Conservation (phyloP, 2,797 vertebrate genomes). For the Rhinophrynus dorsalis region DNA sequence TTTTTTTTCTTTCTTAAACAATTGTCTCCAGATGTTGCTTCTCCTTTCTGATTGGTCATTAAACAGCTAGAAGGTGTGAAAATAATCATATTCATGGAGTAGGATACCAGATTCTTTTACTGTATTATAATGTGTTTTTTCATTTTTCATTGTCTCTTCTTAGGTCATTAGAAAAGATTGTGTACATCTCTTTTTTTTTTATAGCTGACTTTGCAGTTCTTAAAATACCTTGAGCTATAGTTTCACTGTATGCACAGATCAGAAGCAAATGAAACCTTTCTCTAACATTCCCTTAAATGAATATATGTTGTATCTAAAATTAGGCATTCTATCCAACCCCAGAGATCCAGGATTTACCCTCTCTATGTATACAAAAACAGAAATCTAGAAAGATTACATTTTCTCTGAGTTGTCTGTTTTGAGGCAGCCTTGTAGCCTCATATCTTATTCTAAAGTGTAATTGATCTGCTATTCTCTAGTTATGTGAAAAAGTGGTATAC, state of each 20-base stretch:
- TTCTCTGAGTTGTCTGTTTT: slow-evolving; percentile 44
- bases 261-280: slow-evolving; percentile 43
- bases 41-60: too few relatives aligned
- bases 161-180: too few relatives aligned
- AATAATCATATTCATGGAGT: too few relatives aligned
- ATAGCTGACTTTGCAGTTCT: too few relatives aligned
- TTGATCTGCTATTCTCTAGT: slow-evolving; percentile 46
- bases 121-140: too few relatives aligned
- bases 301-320: slow-evolving; percentile 61
- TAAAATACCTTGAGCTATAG: slow-evolving; percentile 31
- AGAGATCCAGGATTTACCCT: slow-evolving; percentile 46
- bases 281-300: slow-evolving; percentile 53
- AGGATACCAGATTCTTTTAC: too few relatives aligned
- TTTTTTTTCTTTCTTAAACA: too few relatives aligned
- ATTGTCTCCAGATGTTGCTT: too few relatives aligned
- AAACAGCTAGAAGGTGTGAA: too few relatives aligned
- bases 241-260: slow-evolving; percentile 34
- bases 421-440: slow-evolving; percentile 48
- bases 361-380: slow-evolving; percentile 42
- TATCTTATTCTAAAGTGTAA: slow-evolving; percentile 7
- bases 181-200: too few relatives aligned
- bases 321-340: slow-evolving; percentile 50
- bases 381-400: slow-evolving; percentile 51
- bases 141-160: too few relatives aligned
- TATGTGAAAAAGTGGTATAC: too few relatives aligned